These are phyloP conservation scores for Strigamia crassipes DNA, from an alignment of 2,888 invertebrate genomes.

Conservation along the genomic window DNA sequence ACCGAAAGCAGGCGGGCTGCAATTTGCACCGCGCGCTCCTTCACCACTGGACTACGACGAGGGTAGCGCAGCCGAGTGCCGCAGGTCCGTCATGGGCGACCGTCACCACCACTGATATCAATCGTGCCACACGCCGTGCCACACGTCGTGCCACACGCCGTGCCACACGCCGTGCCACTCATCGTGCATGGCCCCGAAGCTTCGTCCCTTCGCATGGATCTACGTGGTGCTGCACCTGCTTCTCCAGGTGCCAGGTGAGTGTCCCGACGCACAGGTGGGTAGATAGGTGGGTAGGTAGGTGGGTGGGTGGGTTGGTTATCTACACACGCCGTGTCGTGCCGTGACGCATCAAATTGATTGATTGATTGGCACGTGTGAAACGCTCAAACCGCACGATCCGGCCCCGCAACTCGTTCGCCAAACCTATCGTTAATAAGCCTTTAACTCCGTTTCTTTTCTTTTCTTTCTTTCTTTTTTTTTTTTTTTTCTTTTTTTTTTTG, in stretches of 20 bases:
- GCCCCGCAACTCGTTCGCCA: background rate
- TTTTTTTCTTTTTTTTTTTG: no score
- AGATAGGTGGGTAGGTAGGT: no score
- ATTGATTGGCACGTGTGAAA: constrained; percentile 1
- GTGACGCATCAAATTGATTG: background rate
- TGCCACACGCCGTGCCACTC: background rate
- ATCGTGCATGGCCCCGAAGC: constrained; percentile 1
- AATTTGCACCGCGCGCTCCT: background rate
- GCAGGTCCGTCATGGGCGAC: background rate
- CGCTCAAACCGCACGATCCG: background rate
- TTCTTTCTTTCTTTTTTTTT: no score
- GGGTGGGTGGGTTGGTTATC: no score
- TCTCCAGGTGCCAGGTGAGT: constrained; percentile 29
- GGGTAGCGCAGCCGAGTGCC: background rate
- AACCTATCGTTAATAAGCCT: background rate
- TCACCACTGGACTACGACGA: constrained; percentile 19
- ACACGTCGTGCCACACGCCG: background rate
- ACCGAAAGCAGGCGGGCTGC: background rate
- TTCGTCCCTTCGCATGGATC: constrained; percentile 10
- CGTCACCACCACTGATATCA: no score
- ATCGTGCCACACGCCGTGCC: no score
- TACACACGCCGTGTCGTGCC: no score
- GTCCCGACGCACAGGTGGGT: background rate
- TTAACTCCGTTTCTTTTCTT: background rate
- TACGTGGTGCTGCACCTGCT: constrained; percentile 34